Conservation (phyloP, 2,113 vertebrate species). For the Colossoma macropomum region DNA sequence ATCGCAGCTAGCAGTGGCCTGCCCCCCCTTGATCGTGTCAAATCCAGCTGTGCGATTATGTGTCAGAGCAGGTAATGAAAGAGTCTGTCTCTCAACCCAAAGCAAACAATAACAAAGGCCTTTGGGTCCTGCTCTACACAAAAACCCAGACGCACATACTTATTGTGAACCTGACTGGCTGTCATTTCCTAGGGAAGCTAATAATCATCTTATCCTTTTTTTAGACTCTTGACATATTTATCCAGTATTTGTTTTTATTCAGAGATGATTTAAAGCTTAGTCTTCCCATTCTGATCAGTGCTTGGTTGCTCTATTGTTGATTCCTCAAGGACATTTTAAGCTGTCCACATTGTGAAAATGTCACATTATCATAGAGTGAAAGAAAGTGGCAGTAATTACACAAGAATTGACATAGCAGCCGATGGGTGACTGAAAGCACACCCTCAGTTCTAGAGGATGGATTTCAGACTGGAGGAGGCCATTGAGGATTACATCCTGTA, state of each 20-base stretch:
- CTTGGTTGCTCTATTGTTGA: not conserved
- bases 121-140: slow-evolving; percentile 17
- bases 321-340: not conserved
- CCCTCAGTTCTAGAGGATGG: not conserved
- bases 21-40: not conserved
- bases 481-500: not conserved
- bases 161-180: not conserved
- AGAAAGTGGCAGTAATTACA: slow-evolving; percentile 17
- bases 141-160: not conserved
- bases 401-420: not conserved
- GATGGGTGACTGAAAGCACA: not conserved
- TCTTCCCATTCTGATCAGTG: not conserved
- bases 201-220: slow-evolving; percentile 14
- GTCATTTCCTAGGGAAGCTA: slow-evolving; percentile 8
- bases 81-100: slow-evolving; percentile 22
- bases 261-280: not conserved
- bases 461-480: not conserved
- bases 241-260: not conserved
- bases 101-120: slow-evolving; percentile 17
- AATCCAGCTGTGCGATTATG: slow-evolving; percentile 18
- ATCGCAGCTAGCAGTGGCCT: not conserved
- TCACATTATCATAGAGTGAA: not conserved
- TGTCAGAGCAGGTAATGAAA: slow-evolving; percentile 28
- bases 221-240: not conserved
- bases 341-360: slow-evolving; percentile 2